Conservation (phyloP, 2,888 invertebrate species). For the Fragum whitleyi region DNA sequence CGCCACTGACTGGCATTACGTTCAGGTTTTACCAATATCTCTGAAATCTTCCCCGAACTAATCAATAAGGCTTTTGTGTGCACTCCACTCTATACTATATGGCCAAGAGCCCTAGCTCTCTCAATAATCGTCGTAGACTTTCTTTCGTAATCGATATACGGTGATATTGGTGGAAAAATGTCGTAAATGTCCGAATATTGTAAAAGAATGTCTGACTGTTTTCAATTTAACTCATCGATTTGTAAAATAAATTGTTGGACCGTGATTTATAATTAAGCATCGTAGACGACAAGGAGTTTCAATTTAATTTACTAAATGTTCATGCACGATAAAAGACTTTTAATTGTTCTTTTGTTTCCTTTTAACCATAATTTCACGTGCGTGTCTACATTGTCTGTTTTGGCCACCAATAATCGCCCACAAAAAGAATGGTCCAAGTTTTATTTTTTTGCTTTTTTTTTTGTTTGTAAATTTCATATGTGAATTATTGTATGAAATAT, state of each 20-base stretch:
- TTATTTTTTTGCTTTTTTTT: too few relatives aligned
- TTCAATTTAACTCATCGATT: background rate
- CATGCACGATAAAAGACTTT: too few relatives aligned
- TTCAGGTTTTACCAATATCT: slow-evolving; percentile 40
- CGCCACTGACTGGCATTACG: slow-evolving; percentile 20
- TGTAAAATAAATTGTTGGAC: background rate
- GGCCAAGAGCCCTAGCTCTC: slow-evolving; percentile 4
- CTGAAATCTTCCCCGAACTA: slow-evolving; percentile 45
- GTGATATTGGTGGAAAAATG: background rate
- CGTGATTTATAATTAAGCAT: too few relatives aligned
- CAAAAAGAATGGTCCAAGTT: too few relatives aligned
- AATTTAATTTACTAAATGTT: too few relatives aligned
- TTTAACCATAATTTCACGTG: too few relatives aligned
- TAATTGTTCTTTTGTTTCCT: too few relatives aligned
- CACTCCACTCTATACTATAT: slow-evolving; percentile 8
- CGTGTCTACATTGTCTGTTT: too few relatives aligned
- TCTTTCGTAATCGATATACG: slow-evolving; percentile 17
- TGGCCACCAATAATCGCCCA: too few relatives aligned
- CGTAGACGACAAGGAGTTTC: too few relatives aligned
- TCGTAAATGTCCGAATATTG: background rate
- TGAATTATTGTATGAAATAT: too few relatives aligned
- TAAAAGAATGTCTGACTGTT: background rate
- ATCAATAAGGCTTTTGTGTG: slow-evolving; percentile 53
- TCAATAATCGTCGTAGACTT: background rate
- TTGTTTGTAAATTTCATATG: too few relatives aligned